These are phyloP conservation scores for Gallinago nigripennis DNA, from an alignment of 2,797 vertebrate genomes.

Conservation along the genomic window DNA sequence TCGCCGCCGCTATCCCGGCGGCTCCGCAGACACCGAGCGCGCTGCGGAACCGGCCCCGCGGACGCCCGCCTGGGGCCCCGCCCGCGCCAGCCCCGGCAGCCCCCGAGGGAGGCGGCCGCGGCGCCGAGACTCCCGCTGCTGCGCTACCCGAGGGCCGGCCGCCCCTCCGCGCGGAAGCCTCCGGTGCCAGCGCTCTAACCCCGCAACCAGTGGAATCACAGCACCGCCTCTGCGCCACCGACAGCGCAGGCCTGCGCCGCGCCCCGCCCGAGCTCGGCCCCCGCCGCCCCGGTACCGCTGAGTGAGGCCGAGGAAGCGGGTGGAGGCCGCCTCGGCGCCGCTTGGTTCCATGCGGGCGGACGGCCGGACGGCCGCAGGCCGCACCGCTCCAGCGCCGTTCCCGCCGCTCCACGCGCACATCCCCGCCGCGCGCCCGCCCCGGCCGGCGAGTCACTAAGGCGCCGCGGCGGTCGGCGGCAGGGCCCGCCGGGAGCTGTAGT, in stretches of 20 bases:
- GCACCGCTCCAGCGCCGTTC: background rate
- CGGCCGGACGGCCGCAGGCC: background rate
- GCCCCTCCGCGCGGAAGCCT: background rate
- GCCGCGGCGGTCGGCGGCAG: background rate
- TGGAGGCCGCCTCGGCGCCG: background rate
- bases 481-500: conserved; percentile 43
- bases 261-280: background rate
- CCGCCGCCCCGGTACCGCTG: conserved; percentile 31
- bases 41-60: background rate
- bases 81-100: background rate
- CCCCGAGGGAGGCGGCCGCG: background rate
- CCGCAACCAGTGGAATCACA: background rate
- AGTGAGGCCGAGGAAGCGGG: conserved; percentile 8
- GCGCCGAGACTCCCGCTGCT: background rate
- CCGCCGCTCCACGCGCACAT: background rate
- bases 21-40: background rate
- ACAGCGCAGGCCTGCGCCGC: background rate
- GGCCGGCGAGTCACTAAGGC: background rate
- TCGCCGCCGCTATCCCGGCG: background rate
- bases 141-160: background rate
- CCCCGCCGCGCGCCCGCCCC: background rate
- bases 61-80: background rate
- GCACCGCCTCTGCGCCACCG: background rate
- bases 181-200: background rate
- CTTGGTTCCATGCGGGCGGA: conserved; percentile 21